Evolutionary conservation across 2,888 invertebrate species (phyloP).

Genomic region (Tupiocoris notatus): DNA sequence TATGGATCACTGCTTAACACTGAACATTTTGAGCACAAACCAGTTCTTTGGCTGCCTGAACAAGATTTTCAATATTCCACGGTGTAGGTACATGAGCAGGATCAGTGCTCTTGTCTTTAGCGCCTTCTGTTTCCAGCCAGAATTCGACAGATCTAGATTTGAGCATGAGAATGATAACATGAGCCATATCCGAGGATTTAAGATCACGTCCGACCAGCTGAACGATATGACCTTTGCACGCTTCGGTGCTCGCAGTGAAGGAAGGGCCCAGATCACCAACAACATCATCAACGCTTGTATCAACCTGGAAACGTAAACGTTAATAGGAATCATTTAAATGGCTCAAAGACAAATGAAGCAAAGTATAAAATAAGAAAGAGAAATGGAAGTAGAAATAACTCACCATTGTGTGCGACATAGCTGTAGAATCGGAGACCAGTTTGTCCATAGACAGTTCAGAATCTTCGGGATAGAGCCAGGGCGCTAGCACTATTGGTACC

Average conservation of each 20-base stretch:
- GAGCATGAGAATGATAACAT: conserved; percentile 82
- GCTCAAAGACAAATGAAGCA: not conserved
- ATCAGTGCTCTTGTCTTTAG: conserved; percentile 48
- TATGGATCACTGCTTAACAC: too few species aligned
- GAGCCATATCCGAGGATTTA: conserved; percentile 78
- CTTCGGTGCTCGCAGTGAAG: conserved; percentile 82
- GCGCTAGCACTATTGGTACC: conserved; percentile 86
- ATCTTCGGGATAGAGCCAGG: conserved; percentile 74
- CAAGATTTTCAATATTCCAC: conserved; percentile 94
- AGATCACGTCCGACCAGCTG: conserved; percentile 81
- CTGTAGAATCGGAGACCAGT: conserved; percentile 53
- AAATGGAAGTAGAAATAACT: too few species aligned
- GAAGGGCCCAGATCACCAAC: conserved; percentile 89
- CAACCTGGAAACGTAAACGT: conserved; percentile 56
- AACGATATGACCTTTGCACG: conserved; percentile 79
- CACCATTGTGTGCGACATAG: conserved; percentile 57
- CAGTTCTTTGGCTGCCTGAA: conserved; percentile 86
- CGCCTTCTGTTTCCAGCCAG: conserved; percentile 59
- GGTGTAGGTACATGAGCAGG: conserved; percentile 45
- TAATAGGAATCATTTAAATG: not conserved
- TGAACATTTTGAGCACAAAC: too few species aligned
- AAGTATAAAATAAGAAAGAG: too few species aligned
- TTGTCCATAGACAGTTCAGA: conserved; percentile 56
- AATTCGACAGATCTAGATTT: conserved; percentile 66
- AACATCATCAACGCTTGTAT: conserved; percentile 79